Evolutionary conservation across 2,888 invertebrate species (phyloP), one percentile per base, ranked within the genome.

Genomic region (Xylota segnis): DNA sequence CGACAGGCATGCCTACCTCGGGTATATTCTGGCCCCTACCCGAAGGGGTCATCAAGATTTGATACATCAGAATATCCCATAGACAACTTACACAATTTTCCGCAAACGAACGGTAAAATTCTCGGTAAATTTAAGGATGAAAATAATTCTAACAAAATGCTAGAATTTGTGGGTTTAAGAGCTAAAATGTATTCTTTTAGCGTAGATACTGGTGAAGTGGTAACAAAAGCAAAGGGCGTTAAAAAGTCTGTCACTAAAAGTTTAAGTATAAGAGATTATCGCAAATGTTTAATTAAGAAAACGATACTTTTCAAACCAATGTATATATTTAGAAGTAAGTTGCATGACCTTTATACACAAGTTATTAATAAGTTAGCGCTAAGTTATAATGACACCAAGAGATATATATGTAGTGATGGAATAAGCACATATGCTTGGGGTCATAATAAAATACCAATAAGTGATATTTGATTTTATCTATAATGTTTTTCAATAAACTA

Each of bases 1-100:
- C n/a, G n/a, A n/a, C n/a, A n/a, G n/a, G n/a, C n/a, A n/a, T n/a
- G n/a, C n/a, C n/a, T n/a, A n/a, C n/a, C n/a, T n/a, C n/a, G n/a
- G n/a, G n/a, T n/a, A n/a, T n/a, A n/a, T n/a, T n/a, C n/a, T n/a
- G n/a, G n/a, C n/a, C n/a, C n/a, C n/a, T n/a, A n/a, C n/a, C n/a
- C n/a, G n/a, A n/a, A n/a, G n/a, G n/a, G n/a, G n/a, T n/a, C n/a
- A n/a, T n/a, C n/a, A n/a, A 68, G 68, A 59, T 91, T 91, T 84
- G 91, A 91, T 88, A 90, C 90, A n/a, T 90, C 89, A 2, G 89
- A 89, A 75, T 90, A 89, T 77, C 29, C 72, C 4, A 4, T 40
- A n/a, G 54, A 87, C 58, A 90, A 90, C 87, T 7, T 65, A 6
- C 89, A 88, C 66, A 61, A 75, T n/a, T 88, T 90, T 29, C 88